Conservation (phyloP, 1,140 invertebrate genomes). For the Pararge aegeria region DNA sequence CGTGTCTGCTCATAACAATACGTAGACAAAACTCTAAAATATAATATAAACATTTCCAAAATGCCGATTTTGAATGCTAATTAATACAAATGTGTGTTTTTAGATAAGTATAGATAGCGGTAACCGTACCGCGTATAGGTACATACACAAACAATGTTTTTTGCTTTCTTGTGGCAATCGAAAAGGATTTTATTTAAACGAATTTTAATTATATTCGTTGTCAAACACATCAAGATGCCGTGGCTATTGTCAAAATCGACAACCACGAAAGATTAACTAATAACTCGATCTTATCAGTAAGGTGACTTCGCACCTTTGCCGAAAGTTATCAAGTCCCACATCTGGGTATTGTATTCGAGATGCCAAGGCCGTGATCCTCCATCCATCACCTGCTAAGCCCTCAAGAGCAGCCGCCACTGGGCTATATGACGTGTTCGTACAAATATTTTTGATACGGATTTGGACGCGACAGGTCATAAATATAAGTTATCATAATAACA, state of each 20-base stretch:
- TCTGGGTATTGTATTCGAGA: slow-evolving; percentile 31
- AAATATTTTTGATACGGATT: slow-evolving; percentile 25
- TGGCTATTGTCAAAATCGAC: neutral
- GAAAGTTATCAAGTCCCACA: slow-evolving; percentile 51
- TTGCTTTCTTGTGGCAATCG: too few species aligned
- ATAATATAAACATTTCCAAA: too few species aligned
- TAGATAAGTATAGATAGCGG: too few species aligned
- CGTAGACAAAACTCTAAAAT: too few species aligned
- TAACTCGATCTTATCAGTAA: slow-evolving; percentile 33
- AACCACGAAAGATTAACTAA: slow-evolving; percentile 18
- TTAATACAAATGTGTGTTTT: too few species aligned
- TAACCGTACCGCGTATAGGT: too few species aligned
- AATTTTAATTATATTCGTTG: too few species aligned
- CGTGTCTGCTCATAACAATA: too few species aligned
- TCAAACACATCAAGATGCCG: neutral
- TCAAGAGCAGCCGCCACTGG: slow-evolving; percentile 44
- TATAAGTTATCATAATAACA: neutral
- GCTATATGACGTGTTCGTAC: slow-evolving; percentile 22
- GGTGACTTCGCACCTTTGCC: slow-evolving; percentile 67
- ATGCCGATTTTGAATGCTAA: too few species aligned
- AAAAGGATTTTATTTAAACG: too few species aligned
- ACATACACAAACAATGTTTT: too few species aligned
- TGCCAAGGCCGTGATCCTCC: slow-evolving; percentile 28
- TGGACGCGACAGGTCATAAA: slow-evolving; percentile 14
- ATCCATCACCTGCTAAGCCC: slow-evolving; percentile 62